phyloP scores from a whole-genome alignment of 2,797 vertebrate species.

The Tenualosa ilisha region DNA sequence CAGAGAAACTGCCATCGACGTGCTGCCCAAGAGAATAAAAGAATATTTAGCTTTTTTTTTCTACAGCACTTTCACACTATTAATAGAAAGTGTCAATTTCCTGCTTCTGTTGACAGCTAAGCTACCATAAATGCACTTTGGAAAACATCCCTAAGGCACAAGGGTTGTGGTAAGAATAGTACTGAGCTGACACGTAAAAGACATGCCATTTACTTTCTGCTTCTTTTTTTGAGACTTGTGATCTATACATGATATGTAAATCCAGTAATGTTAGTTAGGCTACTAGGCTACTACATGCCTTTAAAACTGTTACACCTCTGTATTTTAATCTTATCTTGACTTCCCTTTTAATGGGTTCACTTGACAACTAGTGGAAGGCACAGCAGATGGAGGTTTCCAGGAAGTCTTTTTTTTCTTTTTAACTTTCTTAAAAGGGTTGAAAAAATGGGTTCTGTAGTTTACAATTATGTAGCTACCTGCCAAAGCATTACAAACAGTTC shows the following conservation, averaged over 20 bases:
- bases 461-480: not conserved
- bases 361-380: not conserved
- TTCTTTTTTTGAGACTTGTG: not conserved
- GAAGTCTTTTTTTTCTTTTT: not conserved
- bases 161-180: not conserved
- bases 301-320: not conserved
- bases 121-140: constrained; percentile 7
- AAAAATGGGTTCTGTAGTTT: not conserved
- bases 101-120: not conserved
- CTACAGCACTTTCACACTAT: not conserved
- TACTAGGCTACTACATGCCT: not conserved
- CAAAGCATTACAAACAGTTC: constrained; percentile 10
- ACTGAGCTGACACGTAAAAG: not conserved
- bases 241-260: not conserved
- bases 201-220: not conserved
- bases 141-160: not conserved
- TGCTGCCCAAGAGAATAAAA: constrained; percentile 59
- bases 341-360: not conserved
- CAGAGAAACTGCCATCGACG: constrained; percentile 62
- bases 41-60: not conserved
- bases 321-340: not conserved
- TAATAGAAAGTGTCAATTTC: constrained; percentile 19
- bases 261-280: not conserved
- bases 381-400: not conserved
- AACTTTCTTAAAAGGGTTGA: not conserved